Evolutionary conservation across 1,140 invertebrate genomes (phyloP), one percentile per base, ranked within the genome.

Genomic region (Latrodectus geometricus): DNA sequence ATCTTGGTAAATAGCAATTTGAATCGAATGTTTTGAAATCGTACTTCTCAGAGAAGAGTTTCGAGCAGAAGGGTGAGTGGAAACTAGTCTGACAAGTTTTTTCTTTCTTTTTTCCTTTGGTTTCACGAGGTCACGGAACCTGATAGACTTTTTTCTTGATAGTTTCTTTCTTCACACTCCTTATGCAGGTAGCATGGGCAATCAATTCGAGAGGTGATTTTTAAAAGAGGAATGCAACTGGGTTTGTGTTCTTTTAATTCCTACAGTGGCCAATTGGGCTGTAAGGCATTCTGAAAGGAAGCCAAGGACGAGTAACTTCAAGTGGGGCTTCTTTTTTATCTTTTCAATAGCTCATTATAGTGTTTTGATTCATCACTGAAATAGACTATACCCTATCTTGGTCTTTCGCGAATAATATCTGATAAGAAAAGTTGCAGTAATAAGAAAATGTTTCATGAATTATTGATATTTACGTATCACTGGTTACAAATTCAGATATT

Each of bases 51-150:
- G 79, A 54, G 48, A 68, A 11, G 12, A 14, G 11, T 14, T 79
- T 11, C n/a, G 65, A 54, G 35, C 20, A 69, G 65, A 66, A 69
- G 68, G 48, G 77, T 69, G 69, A 72, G 21, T 9, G 17, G 17
- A 81, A 81, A 81, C 79, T 20, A 17, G 79, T 81, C 79, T 70
- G 79, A n/a, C 69, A 15, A 72, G 79, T 81, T 81, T 81, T 81
- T 81, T 8, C 21, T 61, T 17, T 74, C 68, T 69, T 69, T 15
- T 15, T 69, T 81, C 49, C 65, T 65, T 79, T 66, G 61, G 77
- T 70, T 81, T 70, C 68, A 70, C 79, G 79, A 81, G 79, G 79
- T 81, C 79, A 81, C 79, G 79, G 79, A 81, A 81, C 79, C 48
- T 81, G 79, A 81, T 54, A 56, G 79, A 54, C 49, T 69, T 20